Percentiles rank a stretch among this genome's conserved stretches.
Evolutionary conservation across 2,888 invertebrate genomes (phyloP).

Genomic region (Ophion costatus): DNA sequence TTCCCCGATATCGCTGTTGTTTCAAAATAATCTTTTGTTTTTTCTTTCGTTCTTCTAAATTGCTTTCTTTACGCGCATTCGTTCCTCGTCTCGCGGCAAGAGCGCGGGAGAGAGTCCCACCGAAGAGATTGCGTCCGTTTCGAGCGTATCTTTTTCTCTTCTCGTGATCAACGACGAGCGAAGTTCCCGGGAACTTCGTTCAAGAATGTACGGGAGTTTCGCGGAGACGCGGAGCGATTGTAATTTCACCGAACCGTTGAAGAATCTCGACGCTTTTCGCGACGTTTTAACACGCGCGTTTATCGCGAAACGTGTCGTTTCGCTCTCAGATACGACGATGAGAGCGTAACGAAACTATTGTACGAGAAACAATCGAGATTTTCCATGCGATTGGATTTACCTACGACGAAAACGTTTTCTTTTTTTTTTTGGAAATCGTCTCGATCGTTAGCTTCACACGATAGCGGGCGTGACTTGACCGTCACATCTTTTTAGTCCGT

Average conservation of each 20-base stretch:
- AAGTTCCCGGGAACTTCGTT: neutral
- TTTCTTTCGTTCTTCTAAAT: constrained; percentile 35
- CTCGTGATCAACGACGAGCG: neutral
- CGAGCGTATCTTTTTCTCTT: too few relatives aligned
- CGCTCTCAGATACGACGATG: neutral
- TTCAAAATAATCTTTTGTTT: constrained; percentile 63
- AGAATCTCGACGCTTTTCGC: too few relatives aligned
- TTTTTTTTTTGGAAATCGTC: too few relatives aligned
- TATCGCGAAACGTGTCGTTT: too few relatives aligned
- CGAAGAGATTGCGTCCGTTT: neutral
- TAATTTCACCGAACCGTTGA: too few relatives aligned
- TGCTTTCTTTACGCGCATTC: constrained; percentile 11
- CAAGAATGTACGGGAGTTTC: neutral
- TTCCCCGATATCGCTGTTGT: constrained; percentile 84
- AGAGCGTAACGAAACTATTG: neutral
- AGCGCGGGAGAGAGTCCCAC: constrained; percentile 1
- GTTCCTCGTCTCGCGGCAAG: constrained; percentile 4
- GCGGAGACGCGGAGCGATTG: too few relatives aligned
- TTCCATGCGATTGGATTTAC: neutral
- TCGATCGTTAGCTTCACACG: too few relatives aligned
- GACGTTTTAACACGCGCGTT: too few relatives aligned
- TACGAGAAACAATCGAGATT: neutral
- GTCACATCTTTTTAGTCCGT: too few relatives aligned
- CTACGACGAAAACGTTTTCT: too few relatives aligned
- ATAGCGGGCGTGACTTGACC: too few relatives aligned